A percentile compares a stretch with the other conserved stretches of the same genome.
phyloP scores from a whole-genome alignment of 2,113 vertebrate genomes.

The Boulengeromyrus knoepffleri region DNA sequence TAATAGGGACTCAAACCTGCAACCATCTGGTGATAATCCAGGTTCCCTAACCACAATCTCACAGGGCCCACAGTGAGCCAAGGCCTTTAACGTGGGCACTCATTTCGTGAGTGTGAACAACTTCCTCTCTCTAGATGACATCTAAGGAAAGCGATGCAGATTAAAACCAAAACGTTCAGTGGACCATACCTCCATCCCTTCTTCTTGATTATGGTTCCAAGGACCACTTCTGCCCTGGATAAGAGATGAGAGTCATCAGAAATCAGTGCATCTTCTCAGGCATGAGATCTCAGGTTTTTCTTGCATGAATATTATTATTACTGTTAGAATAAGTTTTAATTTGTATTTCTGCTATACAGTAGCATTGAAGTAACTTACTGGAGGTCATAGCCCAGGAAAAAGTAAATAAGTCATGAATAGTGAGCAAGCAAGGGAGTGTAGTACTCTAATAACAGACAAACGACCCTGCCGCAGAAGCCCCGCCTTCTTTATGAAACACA shows the following conservation, averaged over 20 bases:
- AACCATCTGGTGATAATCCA: background rate
- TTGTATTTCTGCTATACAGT: background rate
- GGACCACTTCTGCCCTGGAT: constrained; percentile 72
- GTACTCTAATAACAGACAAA: background rate
- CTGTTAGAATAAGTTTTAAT: background rate
- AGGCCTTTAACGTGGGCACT: background rate
- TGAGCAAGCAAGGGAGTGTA: background rate
- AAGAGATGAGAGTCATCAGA: background rate
- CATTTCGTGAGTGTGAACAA: background rate
- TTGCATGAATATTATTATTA: background rate
- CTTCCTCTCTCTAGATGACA: background rate
- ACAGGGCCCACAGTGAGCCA: background rate
- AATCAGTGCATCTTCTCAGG: background rate
- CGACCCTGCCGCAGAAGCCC: background rate
- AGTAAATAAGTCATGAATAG: background rate
- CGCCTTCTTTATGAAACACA: background rate
- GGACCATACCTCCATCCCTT: constrained; percentile 87
- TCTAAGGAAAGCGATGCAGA: background rate
- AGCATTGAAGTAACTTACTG: background rate
- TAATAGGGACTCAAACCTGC: background rate
- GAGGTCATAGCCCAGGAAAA: background rate
- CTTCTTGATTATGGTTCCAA: constrained; percentile 90
- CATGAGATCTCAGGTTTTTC: background rate
- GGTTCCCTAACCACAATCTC: background rate
- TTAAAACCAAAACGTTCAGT: background rate